Evolutionary conservation across 2,113 vertebrate genomes (phyloP).

Genomic region (Argyrosomus japonicus): DNA sequence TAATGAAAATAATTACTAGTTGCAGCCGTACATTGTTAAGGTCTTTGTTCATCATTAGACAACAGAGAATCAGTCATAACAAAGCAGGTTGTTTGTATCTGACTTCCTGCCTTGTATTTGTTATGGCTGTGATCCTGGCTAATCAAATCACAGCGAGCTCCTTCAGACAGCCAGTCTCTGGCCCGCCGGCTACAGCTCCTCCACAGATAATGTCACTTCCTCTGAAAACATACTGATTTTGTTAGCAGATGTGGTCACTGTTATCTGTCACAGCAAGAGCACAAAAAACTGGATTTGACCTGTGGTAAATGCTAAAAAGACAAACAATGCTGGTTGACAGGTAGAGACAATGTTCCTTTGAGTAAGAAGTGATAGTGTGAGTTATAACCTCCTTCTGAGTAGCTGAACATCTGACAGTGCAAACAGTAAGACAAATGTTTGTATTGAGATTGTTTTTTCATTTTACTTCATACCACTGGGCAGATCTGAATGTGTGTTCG

Average conservation of each 20-base stretch:
- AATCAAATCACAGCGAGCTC: constrained; percentile 57
- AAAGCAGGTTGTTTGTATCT: constrained; percentile 28
- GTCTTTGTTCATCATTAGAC: constrained; percentile 3
- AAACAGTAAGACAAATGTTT: constrained; percentile 41
- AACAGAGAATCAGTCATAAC: constrained; percentile 4
- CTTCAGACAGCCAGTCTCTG: constrained; percentile 52
- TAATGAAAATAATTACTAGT: background rate
- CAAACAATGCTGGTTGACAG: constrained; percentile 25
- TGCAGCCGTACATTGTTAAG: background rate
- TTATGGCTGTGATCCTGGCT: constrained; percentile 53
- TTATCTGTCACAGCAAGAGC: constrained; percentile 51
- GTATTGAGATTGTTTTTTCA: constrained; percentile 16
- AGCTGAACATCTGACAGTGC: constrained; percentile 31
- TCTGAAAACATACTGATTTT: constrained; percentile 62
- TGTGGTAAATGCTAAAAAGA: constrained; percentile 36
- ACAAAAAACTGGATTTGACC: constrained; percentile 13
- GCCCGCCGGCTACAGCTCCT: constrained; percentile 36
- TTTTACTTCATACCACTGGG: background rate
- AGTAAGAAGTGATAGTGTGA: constrained; percentile 37
- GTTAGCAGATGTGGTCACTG: constrained; percentile 45
- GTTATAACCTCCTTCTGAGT: constrained; percentile 21
- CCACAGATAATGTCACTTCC: constrained; percentile 70
- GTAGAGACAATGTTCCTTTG: constrained; percentile 33
- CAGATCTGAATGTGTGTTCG: background rate
- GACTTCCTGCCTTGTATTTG: constrained; percentile 48